Percentiles rank a stretch among this genome's conserved stretches.
phyloP scores from a whole-genome alignment of 2,797 vertebrate species.

The Tokudaia muenninki region DNA sequence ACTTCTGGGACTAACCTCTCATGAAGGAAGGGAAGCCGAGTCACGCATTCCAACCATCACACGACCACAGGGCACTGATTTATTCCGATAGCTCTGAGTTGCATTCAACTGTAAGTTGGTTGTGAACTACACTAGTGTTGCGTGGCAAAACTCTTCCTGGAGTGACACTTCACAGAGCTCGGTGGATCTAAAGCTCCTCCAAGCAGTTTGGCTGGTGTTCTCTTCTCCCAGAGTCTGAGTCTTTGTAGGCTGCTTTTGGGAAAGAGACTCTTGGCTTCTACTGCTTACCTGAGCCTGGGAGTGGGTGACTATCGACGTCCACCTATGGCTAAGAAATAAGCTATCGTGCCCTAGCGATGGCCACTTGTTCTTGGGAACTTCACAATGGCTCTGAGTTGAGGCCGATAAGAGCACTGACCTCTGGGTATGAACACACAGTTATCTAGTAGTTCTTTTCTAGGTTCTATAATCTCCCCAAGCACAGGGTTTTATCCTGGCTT shows the following conservation, averaged over 20 bases:
- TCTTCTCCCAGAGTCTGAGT: background rate
- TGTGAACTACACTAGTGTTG: background rate
- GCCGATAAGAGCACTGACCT: too few relatives aligned
- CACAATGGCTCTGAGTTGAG: background rate
- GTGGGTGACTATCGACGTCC: background rate
- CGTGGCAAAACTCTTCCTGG: background rate
- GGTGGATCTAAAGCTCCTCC: background rate
- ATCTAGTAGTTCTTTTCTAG: background rate
- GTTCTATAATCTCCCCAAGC: background rate
- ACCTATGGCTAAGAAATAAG: background rate
- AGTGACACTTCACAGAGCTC: too few relatives aligned
- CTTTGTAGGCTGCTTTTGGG: background rate
- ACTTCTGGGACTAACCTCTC: background rate
- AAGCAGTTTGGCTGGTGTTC: background rate
- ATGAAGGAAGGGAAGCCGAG: slow-evolving; percentile 16
- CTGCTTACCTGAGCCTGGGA: background rate
- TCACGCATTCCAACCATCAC: background rate
- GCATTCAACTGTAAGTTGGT: background rate
- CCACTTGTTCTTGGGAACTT: background rate
- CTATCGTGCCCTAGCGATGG: too few relatives aligned
- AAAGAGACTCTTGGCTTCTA: background rate
- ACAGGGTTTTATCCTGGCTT: background rate
- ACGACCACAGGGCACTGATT: background rate
- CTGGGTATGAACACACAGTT: background rate
- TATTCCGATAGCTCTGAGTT: background rate